These are phyloP conservation scores for Colinus virginianus DNA, from an alignment of 2,113 vertebrate genomes.

Conservation along the genomic window DNA sequence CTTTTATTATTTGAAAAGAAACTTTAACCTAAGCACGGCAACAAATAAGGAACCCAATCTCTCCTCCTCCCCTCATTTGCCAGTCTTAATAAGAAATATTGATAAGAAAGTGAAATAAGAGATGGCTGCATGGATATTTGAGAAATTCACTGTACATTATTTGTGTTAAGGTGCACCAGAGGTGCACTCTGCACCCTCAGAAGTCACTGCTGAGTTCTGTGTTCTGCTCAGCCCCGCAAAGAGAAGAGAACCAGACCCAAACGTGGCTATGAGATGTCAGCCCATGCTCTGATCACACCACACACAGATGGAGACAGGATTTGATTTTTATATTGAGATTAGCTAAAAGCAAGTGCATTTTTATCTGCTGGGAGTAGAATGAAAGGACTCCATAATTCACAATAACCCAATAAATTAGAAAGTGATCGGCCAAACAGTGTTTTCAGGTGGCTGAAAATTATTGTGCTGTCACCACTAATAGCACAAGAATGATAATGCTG, in stretches of 20 bases:
- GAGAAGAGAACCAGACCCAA: background rate
- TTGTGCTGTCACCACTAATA: slow-evolving; percentile 54
- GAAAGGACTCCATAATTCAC: slow-evolving; percentile 44
- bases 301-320: background rate
- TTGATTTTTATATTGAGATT: slow-evolving; percentile 1
- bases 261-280: background rate
- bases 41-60: slow-evolving; percentile 32
- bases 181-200: background rate
- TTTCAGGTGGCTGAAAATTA: slow-evolving; percentile 47
- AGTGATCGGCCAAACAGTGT: slow-evolving; percentile 27
- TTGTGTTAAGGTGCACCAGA: background rate
- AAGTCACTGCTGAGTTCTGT: background rate
- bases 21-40: slow-evolving; percentile 68
- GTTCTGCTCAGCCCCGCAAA: background rate
- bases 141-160: rapidly evolving
- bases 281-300: background rate
- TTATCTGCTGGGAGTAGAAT: slow-evolving; percentile 44
- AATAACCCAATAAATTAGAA: slow-evolving; percentile 44
- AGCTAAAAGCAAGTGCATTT: slow-evolving; percentile 43
- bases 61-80: slow-evolving; percentile 35
- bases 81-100: slow-evolving; percentile 41
- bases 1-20: slow-evolving; percentile 42
- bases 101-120: background rate
- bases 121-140: background rate
- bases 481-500: slow-evolving; percentile 50